phyloP scores from a whole-genome alignment of 2,888 invertebrate genomes.

The Agelastica alni region DNA sequence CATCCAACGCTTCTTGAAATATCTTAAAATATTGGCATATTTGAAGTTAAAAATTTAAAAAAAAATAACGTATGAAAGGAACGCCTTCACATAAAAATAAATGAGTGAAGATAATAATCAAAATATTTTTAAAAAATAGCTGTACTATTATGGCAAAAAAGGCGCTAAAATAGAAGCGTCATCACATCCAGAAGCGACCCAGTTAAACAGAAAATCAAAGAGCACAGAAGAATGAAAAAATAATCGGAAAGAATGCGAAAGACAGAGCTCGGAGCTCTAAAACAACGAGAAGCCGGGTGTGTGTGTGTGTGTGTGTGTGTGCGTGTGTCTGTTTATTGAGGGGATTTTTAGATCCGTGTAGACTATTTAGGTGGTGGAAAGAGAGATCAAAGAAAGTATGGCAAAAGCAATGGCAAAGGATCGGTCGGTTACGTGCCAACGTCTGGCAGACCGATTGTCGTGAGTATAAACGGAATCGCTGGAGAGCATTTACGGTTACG shows the following conservation, averaged over 20 bases:
- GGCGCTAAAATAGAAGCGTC: no score
- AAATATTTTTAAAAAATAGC: no score
- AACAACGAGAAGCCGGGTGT: slow-evolving; percentile 15
- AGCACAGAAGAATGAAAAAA: slow-evolving; percentile 18
- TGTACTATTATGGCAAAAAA: no score
- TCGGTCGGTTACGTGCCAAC: slow-evolving; percentile 29
- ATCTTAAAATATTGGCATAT: no score
- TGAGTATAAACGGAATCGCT: slow-evolving; percentile 45
- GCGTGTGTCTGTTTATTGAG: slow-evolving; percentile 30
- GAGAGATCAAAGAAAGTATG: slow-evolving; percentile 37
- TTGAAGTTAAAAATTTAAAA: no score
- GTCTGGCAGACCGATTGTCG: slow-evolving; percentile 33
- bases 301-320: no score
- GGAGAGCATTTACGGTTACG: slow-evolving; percentile 53
- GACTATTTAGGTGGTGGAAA: slow-evolving; percentile 38
- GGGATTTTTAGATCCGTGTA: slow-evolving; percentile 35
- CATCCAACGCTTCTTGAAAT: no score
- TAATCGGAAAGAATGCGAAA: slow-evolving; percentile 23
- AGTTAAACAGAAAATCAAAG: neutral
- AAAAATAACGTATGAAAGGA: no score
- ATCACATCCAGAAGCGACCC: neutral
- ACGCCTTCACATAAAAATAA: no score
- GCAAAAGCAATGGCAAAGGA: slow-evolving; percentile 28
- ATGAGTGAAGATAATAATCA: no score
- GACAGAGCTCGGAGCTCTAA: slow-evolving; percentile 15